Evolutionary conservation across 2,113 vertebrate genomes (phyloP).

Genomic region (Tragelaphus imberbis): DNA sequence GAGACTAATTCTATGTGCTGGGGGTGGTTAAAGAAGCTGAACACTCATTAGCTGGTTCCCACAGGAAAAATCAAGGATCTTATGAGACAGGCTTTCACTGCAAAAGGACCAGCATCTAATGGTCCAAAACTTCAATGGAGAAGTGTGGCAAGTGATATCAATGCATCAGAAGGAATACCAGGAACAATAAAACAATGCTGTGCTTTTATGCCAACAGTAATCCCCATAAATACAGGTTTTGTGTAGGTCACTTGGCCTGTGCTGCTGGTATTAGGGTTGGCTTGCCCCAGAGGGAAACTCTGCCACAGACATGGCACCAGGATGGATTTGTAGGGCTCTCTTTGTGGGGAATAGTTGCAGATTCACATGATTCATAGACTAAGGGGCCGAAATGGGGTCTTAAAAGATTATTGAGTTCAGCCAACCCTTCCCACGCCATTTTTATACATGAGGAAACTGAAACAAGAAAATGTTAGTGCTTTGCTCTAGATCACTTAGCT

Average conservation of each 20-base stretch:
- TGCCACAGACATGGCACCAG: neutral
- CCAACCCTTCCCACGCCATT: neutral
- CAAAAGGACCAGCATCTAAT: slow-evolving; percentile 61
- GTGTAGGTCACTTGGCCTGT: slow-evolving; percentile 35
- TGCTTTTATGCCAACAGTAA: slow-evolving; percentile 54
- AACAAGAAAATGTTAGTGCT: neutral
- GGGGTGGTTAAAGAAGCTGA: slow-evolving; percentile 48
- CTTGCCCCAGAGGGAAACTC: neutral
- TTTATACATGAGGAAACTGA: neutral
- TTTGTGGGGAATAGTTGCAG: neutral
- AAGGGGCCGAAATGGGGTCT: neutral
- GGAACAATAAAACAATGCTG: slow-evolving; percentile 48
- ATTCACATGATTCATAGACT: neutral
- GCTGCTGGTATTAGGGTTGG: neutral
- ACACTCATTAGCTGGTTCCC: slow-evolving; percentile 57
- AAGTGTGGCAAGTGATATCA: slow-evolving; percentile 67
- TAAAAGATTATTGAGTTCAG: neutral
- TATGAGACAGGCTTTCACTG: slow-evolving; percentile 56
- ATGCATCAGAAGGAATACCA: slow-evolving; percentile 57
- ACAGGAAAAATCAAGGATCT: slow-evolving; percentile 35
- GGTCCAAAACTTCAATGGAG: slow-evolving; percentile 66
- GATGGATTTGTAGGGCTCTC: neutral
- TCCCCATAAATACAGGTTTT: slow-evolving; percentile 15
- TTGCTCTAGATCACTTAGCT: neutral
- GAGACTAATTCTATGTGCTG: slow-evolving; percentile 45